Conservation (phyloP, 2,888 invertebrate species). For the Selenia dentaria region DNA sequence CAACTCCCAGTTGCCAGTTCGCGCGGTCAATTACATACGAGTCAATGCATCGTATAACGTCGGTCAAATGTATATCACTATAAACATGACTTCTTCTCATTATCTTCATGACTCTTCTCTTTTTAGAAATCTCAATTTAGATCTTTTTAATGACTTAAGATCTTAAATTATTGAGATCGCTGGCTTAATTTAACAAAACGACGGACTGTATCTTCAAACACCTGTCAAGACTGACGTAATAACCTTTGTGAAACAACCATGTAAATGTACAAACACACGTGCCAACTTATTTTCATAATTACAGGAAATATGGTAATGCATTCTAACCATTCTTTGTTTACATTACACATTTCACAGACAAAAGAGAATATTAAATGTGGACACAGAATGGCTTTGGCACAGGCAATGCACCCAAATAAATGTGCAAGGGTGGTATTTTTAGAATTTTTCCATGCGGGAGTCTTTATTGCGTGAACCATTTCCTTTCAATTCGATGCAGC, state of each 20-base stretch:
- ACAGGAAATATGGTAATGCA: slow-evolving; percentile 32
- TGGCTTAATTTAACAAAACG: neutral
- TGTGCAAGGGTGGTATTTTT: slow-evolving; percentile 17
- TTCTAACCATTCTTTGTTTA: slow-evolving; percentile 27
- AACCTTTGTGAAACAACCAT: slow-evolving; percentile 22
- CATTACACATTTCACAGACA: slow-evolving; percentile 20
- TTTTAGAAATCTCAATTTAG: no score
- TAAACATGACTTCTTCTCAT: no score
- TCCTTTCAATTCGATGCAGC: slow-evolving; percentile 2
- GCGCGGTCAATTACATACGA: no score
- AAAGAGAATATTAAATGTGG: slow-evolving; percentile 19
- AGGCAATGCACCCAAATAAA: neutral
- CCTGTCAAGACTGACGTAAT: slow-evolving; percentile 26
- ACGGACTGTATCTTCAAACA: slow-evolving; percentile 15
- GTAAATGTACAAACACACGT: slow-evolving; percentile 25
- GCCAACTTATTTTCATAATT: slow-evolving; percentile 34
- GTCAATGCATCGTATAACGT: no score
- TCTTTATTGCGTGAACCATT: slow-evolving; percentile 15
- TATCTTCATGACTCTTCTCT: no score
- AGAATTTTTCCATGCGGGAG: slow-evolving; percentile 27
- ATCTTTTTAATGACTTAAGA: no score
- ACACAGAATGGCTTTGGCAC: slow-evolving; percentile 18
- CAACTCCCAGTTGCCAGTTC: no score
- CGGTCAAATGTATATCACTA: no score
- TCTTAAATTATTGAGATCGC: no score